Evolutionary conservation across 2,888 invertebrate genomes (phyloP).

Genomic region (Drosophila affinis): DNA sequence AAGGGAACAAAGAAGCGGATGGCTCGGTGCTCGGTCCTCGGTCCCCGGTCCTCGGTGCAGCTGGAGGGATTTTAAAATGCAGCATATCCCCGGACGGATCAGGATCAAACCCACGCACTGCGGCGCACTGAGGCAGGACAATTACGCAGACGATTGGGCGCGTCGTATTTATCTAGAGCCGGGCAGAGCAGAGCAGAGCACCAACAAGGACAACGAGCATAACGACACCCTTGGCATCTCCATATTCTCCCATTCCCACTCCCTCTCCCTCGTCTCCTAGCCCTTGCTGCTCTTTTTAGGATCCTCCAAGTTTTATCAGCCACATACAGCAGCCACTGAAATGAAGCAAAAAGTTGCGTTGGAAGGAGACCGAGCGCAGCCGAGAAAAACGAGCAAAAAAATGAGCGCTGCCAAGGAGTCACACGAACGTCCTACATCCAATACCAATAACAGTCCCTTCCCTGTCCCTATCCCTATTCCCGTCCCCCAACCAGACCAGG

Average conservation of each 20-base stretch:
- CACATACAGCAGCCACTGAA: slow-evolving; percentile 81
- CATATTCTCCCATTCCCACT: slow-evolving; percentile 11
- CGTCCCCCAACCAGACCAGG: slow-evolving; percentile 27
- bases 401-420: slow-evolving; percentile 60
- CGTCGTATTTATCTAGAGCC: slow-evolving; percentile 51
- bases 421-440: slow-evolving; percentile 50
- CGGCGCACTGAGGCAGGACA: slow-evolving; percentile 70
- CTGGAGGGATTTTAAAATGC: slow-evolving; percentile 59
- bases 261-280: neutral
- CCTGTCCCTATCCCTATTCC: slow-evolving; percentile 26
- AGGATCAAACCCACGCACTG: slow-evolving; percentile 54
- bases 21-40: slow-evolving; percentile 25
- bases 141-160: slow-evolving; percentile 83
- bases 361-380: slow-evolving; percentile 60
- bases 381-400: slow-evolving; percentile 36
- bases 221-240: slow-evolving; percentile 26
- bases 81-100: slow-evolving; percentile 39
- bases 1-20: slow-evolving; percentile 10
- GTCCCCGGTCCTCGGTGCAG: slow-evolving; percentile 47
- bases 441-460: slow-evolving; percentile 26
- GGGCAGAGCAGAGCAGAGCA: neutral
- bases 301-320: slow-evolving; percentile 81
- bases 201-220: slow-evolving; percentile 12
- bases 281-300: slow-evolving; percentile 31
- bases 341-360: slow-evolving; percentile 73